Conservation (phyloP, 1,140 invertebrate genomes). For the Apis mellifera region DNA sequence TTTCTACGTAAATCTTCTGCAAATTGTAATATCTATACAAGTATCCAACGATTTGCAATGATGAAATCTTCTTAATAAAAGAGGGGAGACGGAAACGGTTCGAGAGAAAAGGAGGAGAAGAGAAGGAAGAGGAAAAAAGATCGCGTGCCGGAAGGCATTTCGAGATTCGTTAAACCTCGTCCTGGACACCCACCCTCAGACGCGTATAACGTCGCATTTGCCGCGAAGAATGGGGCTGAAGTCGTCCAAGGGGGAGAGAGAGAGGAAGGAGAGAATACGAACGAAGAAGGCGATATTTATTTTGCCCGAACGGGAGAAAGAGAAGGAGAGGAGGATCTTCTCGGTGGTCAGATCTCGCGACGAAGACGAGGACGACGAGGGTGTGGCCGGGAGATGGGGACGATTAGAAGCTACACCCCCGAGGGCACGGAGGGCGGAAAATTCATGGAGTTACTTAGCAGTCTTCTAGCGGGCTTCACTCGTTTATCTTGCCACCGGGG, state of each 20-base stretch:
- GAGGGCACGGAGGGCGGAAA: constrained; percentile 73
- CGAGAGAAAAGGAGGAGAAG: background rate
- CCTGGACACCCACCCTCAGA: constrained; percentile 56
- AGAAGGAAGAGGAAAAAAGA: background rate
- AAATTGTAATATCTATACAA: too few species aligned
- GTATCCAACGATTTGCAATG: too few species aligned
- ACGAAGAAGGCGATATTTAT: background rate
- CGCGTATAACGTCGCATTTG: constrained; percentile 56
- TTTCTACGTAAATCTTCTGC: too few species aligned
- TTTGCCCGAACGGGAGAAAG: background rate
- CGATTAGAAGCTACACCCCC: constrained; percentile 76
- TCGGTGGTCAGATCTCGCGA: constrained; percentile 50
- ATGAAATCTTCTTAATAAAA: too few species aligned
- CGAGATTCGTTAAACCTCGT: constrained; percentile 61
- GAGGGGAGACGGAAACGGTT: background rate
- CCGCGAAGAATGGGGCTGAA: constrained; percentile 25
- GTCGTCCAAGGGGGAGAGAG: constrained; percentile 28
- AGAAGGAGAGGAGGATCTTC: background rate
- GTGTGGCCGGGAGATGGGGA: constrained; percentile 75
- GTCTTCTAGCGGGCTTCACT: constrained; percentile 61
- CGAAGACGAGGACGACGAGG: constrained; percentile 38
- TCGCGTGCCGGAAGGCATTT: constrained; percentile 61
- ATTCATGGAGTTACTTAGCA: constrained; percentile 79
- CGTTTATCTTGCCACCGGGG: constrained; percentile 69
- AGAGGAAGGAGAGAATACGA: background rate